Conservation (phyloP, 2,797 vertebrate species). For the Pangasius larnaudii region DNA sequence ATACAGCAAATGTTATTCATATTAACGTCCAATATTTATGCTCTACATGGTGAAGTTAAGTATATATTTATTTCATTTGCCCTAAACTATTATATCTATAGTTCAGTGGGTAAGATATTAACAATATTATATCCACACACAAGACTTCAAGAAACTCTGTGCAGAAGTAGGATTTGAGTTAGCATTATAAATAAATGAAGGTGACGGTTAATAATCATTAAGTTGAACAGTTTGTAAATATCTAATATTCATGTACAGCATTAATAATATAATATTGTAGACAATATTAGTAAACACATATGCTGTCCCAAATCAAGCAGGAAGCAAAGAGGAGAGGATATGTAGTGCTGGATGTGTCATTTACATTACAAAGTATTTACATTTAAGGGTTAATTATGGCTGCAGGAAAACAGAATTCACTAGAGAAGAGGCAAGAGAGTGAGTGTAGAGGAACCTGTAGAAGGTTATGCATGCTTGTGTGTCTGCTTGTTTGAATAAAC, state of each 20-base stretch:
- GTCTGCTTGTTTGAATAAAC: conserved; percentile 20
- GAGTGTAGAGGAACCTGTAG: neutral
- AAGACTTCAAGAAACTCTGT: neutral
- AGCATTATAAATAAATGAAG: neutral
- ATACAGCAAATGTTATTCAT: neutral
- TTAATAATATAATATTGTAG: neutral
- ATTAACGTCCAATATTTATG: neutral
- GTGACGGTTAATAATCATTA: neutral
- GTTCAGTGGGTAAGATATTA: neutral
- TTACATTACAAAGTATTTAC: neutral
- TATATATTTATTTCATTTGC: neutral
- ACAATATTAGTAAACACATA: neutral
- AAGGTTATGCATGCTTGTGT: conserved; percentile 24
- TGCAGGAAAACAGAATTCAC: neutral
- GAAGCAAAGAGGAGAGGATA: neutral
- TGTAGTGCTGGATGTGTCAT: neutral
- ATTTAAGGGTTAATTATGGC: neutral
- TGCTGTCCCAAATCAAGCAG: neutral
- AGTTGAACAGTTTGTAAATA: neutral
- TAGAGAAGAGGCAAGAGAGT: neutral
- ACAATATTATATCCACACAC: neutral
- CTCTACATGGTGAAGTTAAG: neutral
- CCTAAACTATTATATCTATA: neutral
- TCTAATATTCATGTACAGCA: neutral
- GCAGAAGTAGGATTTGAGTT: neutral